Evolutionary conservation across 2,888 invertebrate species (phyloP), one percentile per base, ranked within the genome.

Genomic region (Epistrophella euchroma): DNA sequence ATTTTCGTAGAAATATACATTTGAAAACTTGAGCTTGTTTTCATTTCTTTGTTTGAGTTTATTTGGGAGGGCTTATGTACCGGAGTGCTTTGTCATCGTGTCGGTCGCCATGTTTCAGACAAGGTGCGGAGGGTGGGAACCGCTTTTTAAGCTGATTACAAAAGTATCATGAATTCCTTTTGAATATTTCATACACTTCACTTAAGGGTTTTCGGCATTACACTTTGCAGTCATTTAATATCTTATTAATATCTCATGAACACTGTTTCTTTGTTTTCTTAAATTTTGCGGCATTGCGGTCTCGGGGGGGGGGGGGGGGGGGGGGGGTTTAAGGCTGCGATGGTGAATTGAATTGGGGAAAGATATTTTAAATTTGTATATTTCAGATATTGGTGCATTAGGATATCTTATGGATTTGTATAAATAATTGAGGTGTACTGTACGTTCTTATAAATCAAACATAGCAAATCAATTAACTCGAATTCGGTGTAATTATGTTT

Each of bases 171-270:
- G 66, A 74, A 58, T 79, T 79, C 62, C 52, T 52, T 56, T 64
- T 86, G 82, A 74, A 86, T 86, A 77, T 86, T 86, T 86, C 71
- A 86, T 82, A 75, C 50, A 73, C 71, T 74, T 73, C 77, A 74
- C 86, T 86, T 82, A 74, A 78, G 77, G 28, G 86, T 73, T 74
- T 85, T 70, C 52, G 70, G 77, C 71, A 81, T 86, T 82, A 86
- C 68, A 50, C 82, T 86, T 86, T 68, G 77, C 81, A 82, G 77
- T 86, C 77, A 74, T 77, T 86, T 81, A 86, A 86, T 82, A 82
- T 86, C 86, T 82, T 77, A 77, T 86, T 77, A 86, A 86, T 82
- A 82, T 71, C 73, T 78, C 74, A 82, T 82, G 70, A 82, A 68
- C 66, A 28, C 4, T 13, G 50, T 28, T 52, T 50, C 68, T 64